Evolutionary conservation across 2,797 vertebrate species (phyloP).

Genomic region (Psittacula derbiana): DNA sequence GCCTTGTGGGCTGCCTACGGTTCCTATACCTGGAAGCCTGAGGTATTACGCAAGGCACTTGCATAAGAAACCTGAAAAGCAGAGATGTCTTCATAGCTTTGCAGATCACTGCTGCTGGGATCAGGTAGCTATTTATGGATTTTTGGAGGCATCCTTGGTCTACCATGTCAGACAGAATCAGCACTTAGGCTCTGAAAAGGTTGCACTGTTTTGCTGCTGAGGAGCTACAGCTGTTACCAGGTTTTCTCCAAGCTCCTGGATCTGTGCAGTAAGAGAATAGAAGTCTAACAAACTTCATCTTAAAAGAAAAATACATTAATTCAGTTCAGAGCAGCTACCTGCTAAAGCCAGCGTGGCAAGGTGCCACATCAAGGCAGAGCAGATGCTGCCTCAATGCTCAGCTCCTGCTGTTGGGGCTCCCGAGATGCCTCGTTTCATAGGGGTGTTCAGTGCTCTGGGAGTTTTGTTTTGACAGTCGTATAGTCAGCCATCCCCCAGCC

Average conservation of each 20-base stretch:
- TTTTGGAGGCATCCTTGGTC: background rate
- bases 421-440: background rate
- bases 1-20: background rate
- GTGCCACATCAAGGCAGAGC: background rate
- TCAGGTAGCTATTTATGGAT: background rate
- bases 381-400: background rate
- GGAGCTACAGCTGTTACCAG: background rate
- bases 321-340: background rate
- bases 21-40: background rate
- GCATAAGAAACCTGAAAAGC: slow-evolving; percentile 56
- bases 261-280: background rate
- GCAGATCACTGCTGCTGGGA: background rate
- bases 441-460: background rate
- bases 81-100: slow-evolving; percentile 40
- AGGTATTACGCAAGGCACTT: background rate
- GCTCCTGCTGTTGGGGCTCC: background rate
- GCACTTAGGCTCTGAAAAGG: background rate
- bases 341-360: background rate
- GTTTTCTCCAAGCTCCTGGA: background rate
- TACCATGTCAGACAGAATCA: background rate
- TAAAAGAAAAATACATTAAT: background rate
- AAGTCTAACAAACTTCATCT: background rate
- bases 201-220: background rate
- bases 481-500: rapidly evolving
- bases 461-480: background rate